Evolutionary conservation across 2,888 invertebrate genomes (phyloP).

Genomic region (Colletes collaris): DNA sequence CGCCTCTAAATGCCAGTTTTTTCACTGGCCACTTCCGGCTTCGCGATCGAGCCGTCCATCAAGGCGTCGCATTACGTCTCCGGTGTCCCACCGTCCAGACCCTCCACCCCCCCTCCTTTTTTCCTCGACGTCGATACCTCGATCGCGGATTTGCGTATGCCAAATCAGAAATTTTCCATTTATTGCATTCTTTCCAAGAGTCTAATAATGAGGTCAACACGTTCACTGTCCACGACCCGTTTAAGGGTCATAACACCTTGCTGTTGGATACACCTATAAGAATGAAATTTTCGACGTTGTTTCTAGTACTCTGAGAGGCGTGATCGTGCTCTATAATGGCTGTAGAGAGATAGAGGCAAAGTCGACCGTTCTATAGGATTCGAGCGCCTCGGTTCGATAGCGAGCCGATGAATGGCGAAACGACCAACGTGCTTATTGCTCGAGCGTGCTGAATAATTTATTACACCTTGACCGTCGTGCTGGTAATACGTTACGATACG

Average conservation of each 20-base stretch:
- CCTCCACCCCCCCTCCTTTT: conserved; percentile 16
- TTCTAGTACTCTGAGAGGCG: too few relatives aligned
- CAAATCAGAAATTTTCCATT: too few relatives aligned
- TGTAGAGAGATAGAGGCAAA: neutral
- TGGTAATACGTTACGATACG: conserved; percentile 40
- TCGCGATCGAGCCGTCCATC: conserved; percentile 54
- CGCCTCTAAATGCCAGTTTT: conserved; percentile 62
- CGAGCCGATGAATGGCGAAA: conserved; percentile 36
- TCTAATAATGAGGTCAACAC: too few relatives aligned
- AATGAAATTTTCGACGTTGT: too few relatives aligned
- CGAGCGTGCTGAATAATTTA: conserved; percentile 55
- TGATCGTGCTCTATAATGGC: too few relatives aligned
- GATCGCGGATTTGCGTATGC: conserved; percentile 18
- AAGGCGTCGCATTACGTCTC: conserved; percentile 58
- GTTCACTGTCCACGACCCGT: too few relatives aligned
- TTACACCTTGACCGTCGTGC: conserved; percentile 44
- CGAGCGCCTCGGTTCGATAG: conserved; percentile 9
- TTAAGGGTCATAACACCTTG: too few relatives aligned
- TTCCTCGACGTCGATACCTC: conserved; percentile 13
- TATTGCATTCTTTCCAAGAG: too few relatives aligned
- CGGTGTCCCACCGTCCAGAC: conserved; percentile 21
- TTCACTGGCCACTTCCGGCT: conserved; percentile 55
- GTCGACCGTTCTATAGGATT: conserved; percentile 12
- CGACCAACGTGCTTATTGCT: conserved; percentile 42
- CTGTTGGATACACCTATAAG: too few relatives aligned